These are phyloP conservation scores for Cremastobaeus sp. DNA, from an alignment of 2,888 invertebrate genomes.

Conservation along the genomic window DNA sequence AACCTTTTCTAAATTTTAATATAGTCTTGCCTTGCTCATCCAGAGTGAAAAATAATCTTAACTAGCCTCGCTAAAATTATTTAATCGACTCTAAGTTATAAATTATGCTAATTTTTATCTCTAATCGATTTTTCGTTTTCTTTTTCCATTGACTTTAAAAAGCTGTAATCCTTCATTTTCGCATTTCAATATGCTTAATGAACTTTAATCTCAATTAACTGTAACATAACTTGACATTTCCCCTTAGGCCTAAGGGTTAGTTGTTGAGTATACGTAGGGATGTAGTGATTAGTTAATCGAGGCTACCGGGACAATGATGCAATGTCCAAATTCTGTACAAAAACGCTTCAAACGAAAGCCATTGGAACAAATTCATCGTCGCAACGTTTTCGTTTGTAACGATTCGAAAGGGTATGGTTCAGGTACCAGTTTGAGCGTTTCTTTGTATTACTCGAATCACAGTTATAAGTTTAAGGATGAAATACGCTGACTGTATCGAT, in stretches of 20 bases:
- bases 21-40: conserved; percentile 54
- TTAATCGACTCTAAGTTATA: not conserved
- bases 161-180: no score
- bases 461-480: conserved; percentile 34
- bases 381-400: no score
- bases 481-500: no score
- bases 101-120: no score
- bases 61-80: conserved; percentile 28
- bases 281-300: conserved; percentile 65
- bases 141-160: no score
- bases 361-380: no score
- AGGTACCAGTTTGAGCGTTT: conserved; percentile 52
- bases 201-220: no score
- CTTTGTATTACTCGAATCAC: conserved; percentile 53
- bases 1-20: not conserved
- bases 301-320: conserved; percentile 70
- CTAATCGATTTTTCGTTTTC: no score
- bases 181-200: no score
- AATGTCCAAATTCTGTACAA: conserved; percentile 65
- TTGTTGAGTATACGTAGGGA: conserved; percentile 58
- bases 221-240: conserved; percentile 22
- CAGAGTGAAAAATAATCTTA: conserved; percentile 48
- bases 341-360: conserved; percentile 54
- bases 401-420: no score
- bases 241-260: conserved; percentile 51